Percentiles rank a stretch among this genome's conserved stretches.
phyloP scores from a whole-genome alignment of 1,140 invertebrate genomes.

The Trichonephila clavipes region DNA sequence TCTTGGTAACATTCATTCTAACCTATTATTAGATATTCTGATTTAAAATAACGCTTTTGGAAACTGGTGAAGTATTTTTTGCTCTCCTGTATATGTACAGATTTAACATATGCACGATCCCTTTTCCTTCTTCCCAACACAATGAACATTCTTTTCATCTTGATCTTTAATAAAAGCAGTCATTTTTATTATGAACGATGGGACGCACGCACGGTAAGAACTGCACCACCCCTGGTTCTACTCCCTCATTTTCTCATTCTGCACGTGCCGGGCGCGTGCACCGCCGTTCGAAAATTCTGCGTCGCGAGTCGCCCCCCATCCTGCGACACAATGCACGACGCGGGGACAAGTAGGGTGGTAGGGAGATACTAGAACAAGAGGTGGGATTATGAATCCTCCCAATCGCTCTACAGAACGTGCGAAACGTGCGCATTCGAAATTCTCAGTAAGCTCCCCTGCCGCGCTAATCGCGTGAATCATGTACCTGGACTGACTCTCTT shows the following conservation, averaged over 20 bases:
- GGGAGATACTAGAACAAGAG: background rate
- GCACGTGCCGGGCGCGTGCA: constrained; percentile 28
- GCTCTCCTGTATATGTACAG: no score
- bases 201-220: background rate
- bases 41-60: no score
- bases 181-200: background rate
- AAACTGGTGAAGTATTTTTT: no score
- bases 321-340: background rate
- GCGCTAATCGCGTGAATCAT: background rate
- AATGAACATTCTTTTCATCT: background rate
- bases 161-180: background rate
- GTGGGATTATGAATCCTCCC: background rate
- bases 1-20: no score
- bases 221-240: background rate
- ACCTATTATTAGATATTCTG: no score
- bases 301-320: background rate
- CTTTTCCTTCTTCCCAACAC: background rate
- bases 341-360: background rate
- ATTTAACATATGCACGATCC: background rate
- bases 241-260: background rate
- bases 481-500: background rate
- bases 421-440: constrained; percentile 34
- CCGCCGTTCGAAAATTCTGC: background rate
- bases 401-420: constrained; percentile 19
- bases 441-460: constrained; percentile 21